These are phyloP conservation scores for Orthonyx spaldingii DNA, from an alignment of 2,113 vertebrate species.

Conservation along the genomic window DNA sequence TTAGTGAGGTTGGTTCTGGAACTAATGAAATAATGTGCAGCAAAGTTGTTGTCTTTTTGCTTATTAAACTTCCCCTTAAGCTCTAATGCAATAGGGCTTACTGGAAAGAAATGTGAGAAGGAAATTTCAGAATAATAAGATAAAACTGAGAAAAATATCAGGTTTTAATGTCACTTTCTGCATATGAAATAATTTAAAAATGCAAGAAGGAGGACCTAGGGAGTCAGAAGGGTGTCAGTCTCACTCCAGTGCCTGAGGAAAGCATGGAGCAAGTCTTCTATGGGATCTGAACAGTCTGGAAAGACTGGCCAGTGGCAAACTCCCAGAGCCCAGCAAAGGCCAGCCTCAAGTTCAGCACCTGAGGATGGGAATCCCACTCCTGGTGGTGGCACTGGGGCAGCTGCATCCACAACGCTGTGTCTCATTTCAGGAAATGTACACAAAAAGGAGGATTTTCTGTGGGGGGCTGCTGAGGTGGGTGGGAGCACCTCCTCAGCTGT, in stretches of 20 bases:
- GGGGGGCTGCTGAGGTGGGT: background rate
- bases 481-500: background rate
- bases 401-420: background rate
- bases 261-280: fast-evolving
- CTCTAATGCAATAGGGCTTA: background rate
- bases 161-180: background rate
- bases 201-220: background rate
- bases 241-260: background rate
- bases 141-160: background rate
- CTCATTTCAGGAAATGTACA: fast-evolving
- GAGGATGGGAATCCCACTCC: background rate
- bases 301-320: background rate
- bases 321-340: background rate
- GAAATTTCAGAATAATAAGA: background rate
- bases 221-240: background rate
- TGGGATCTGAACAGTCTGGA: background rate
- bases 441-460: background rate
- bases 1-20: conserved; percentile 37
- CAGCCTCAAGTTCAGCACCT: background rate
- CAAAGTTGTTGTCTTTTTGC: conserved; percentile 35
- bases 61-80: conserved; percentile 41
- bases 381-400: background rate
- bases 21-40: conserved; percentile 39
- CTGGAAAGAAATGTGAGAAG: background rate
- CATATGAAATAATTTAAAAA: background rate